Evolutionary conservation across 2,113 vertebrate species (phyloP).

Genomic region (Dissostichus mawsoni): DNA sequence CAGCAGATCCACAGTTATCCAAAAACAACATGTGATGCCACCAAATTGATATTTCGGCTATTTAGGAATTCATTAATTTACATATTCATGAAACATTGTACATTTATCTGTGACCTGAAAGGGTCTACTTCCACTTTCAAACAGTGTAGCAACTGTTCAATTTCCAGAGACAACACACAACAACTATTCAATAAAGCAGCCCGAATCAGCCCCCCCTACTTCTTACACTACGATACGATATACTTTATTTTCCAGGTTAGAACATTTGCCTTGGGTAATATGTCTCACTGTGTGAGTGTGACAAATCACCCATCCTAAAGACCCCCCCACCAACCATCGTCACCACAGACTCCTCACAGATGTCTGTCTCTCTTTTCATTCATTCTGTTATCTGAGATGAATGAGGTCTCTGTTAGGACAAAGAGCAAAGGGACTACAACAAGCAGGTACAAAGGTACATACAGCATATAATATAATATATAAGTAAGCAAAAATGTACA

Average conservation of each 20-base stretch:
- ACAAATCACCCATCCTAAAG: not conserved
- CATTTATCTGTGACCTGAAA: not conserved
- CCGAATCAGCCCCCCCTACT: not conserved
- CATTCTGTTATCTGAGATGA: not conserved
- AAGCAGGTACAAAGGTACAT: too few species aligned
- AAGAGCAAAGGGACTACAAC: not conserved
- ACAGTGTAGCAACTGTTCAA: not conserved
- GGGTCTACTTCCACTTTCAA: too few species aligned
- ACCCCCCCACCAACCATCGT: not conserved
- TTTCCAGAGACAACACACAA: not conserved
- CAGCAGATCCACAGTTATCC: slow-evolving; percentile 27
- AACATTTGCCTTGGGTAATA: too few species aligned
- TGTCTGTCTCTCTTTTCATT: not conserved
- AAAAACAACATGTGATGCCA: slow-evolving; percentile 3
- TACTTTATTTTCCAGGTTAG: too few species aligned
- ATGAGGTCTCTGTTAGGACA: not conserved
- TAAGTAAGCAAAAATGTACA: too few species aligned
- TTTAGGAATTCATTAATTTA: not conserved
- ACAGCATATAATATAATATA: too few species aligned
- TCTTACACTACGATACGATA: too few species aligned
- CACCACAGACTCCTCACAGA: slow-evolving; percentile 2
- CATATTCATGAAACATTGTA: not conserved
- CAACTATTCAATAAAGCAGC: not conserved
- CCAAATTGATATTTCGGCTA: not conserved
- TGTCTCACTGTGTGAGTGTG: not conserved